A percentile compares a stretch with the other conserved stretches of the same genome.
Evolutionary conservation across 2,113 vertebrate genomes (phyloP).

Genomic region (Lethenteron camtschaticum): DNA sequence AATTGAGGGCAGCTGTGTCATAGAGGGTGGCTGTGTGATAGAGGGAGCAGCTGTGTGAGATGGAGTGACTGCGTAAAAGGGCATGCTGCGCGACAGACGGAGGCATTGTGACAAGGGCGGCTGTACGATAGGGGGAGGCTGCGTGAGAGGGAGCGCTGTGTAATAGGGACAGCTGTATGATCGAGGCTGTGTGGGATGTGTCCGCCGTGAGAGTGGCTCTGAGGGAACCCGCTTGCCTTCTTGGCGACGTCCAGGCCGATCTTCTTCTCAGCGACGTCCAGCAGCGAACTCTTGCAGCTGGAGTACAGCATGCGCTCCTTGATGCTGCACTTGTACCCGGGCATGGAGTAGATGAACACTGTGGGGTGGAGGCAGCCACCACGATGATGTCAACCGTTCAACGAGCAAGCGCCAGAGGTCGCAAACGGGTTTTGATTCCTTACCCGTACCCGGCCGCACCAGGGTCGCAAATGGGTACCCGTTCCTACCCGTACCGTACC

Average conservation of each 20-base stretch:
- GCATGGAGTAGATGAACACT: slow-evolving; percentile 8
- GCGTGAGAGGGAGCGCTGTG: not conserved
- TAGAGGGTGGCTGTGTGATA: no score
- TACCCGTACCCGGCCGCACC: no score
- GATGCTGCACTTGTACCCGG: slow-evolving; percentile 5
- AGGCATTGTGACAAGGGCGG: not conserved
- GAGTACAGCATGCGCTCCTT: slow-evolving; percentile 3
- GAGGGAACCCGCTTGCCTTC: not conserved
- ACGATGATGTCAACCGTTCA: no score
- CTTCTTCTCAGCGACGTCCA: not conserved
- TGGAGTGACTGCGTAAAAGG: no score
- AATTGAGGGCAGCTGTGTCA: no score
- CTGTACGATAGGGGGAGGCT: not conserved
- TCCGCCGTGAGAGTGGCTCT: not conserved
- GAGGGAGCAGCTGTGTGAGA: no score
- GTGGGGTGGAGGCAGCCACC: not conserved
- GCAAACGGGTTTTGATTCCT: no score
- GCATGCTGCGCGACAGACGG: not conserved
- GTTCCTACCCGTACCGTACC: no score
- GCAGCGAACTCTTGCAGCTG: slow-evolving; percentile 6
- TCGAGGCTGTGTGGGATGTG: not conserved
- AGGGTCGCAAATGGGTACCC: no score
- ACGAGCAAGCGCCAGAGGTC: no score
- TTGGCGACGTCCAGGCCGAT: not conserved
- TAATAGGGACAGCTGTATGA: not conserved